Base-by-base conservation (phyloP, 2,888 invertebrate species). In the Torymus auratus region DNA sequence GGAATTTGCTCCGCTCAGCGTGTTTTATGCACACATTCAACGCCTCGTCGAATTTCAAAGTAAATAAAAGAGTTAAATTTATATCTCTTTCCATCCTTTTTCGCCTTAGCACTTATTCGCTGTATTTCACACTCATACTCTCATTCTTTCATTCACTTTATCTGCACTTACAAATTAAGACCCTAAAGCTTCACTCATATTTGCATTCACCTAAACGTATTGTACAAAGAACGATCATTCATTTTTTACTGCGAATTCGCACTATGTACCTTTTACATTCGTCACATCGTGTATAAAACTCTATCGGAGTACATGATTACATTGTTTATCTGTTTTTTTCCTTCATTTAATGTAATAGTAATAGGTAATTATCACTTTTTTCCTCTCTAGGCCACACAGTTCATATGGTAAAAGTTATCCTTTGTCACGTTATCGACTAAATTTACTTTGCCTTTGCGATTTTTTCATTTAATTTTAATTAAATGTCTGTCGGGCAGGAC, bases 221-320 rank as follows among this genome's bases (percentile, higher is more conserved):
- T 90, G 89, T 91, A 91, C 91, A 91, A 91, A 90, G 89, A 89
- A 88, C 90, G 89, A 89, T 86, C 89, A 89, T 89, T 89, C 88
- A 86, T 86, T 86, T 85, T 82, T 83, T 78, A 83, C 76, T 78
- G 81, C 85, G 86, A 87, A 87, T 87, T 89, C 85, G 88, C 87
- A 86, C 88, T 90, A 90, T 89, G 87, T 84, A 83, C 82, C 89
- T 88, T 88, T 89, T 89, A 89, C 89, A 90, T 89, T 90, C 89
- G 89, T 89, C 90, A 90, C 90, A 89, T 89, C 85, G 88, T 89
- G 90, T 91, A 91, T 90, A 90, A 91, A 91, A 91, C 89, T 91
- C 89, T 90, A 90, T 90, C 87, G 88, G 90, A 90, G 90, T 90
- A 91, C 88, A 90, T 89, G 90, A 89, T 90, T 91, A 90, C 89